Evolutionary conservation across 2,113 vertebrate species (phyloP).

Genomic region (Tonatia bakeri): DNA sequence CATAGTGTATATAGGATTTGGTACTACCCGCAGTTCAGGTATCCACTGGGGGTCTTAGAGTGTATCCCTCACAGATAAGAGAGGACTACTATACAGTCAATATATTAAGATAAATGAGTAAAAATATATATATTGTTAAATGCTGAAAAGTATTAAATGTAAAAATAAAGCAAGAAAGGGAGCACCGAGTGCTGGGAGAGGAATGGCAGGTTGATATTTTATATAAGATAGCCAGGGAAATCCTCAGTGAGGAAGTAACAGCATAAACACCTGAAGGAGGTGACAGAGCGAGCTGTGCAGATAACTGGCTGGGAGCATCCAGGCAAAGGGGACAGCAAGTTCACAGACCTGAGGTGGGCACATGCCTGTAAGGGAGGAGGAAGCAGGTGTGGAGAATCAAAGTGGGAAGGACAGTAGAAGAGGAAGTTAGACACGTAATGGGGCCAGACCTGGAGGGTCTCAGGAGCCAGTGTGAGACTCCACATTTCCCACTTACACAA

Average conservation of each 20-base stretch:
- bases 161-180: background rate
- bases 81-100: background rate
- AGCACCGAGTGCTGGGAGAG: background rate
- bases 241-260: background rate
- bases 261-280: background rate
- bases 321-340: background rate
- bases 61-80: background rate
- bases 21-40: background rate
- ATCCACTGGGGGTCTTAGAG: background rate
- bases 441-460: background rate
- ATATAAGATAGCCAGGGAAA: background rate
- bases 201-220: background rate
- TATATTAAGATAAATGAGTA: background rate
- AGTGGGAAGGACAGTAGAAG: background rate
- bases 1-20: background rate
- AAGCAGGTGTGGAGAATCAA: background rate
- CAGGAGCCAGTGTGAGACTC: background rate
- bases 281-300: background rate
- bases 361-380: fast-evolving
- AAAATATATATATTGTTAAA: background rate
- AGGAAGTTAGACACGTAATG: background rate
- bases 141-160: background rate
- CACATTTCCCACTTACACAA: background rate
- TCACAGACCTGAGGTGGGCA: background rate
- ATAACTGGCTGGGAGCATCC: background rate